A percentile compares a stretch with the other conserved stretches of the same genome.
These are phyloP conservation scores for Bruchidius siliquastri DNA, from an alignment of 2,888 invertebrate genomes.

Conservation along the genomic window DNA sequence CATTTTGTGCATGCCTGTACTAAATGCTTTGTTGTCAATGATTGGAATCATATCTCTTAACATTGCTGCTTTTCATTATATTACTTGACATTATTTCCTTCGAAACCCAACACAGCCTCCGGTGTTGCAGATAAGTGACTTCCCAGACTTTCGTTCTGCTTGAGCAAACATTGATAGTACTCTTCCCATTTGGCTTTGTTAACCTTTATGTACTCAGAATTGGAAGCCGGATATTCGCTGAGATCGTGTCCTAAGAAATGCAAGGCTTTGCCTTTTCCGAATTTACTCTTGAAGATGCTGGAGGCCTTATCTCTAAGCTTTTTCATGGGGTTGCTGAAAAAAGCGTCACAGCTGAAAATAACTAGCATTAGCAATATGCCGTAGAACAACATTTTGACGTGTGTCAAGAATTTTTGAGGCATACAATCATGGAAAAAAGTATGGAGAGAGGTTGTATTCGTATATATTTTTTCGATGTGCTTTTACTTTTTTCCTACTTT, in stretches of 20 bases:
- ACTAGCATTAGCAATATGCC: not conserved
- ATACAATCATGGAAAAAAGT: not conserved
- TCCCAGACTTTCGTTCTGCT: slow-evolving; percentile 40
- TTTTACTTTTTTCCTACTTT: too few species aligned
- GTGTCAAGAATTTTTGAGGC: not conserved
- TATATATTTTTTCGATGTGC: too few species aligned
- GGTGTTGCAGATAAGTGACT: slow-evolving; percentile 41
- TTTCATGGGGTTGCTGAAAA: slow-evolving; percentile 26
- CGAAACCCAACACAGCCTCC: slow-evolving; percentile 43
- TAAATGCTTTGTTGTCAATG: not conserved
- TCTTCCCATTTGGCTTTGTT: slow-evolving; percentile 50
- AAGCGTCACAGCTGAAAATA: slow-evolving; percentile 5
- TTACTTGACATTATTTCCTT: slow-evolving; percentile 44
- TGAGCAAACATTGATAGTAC: slow-evolving; percentile 52
- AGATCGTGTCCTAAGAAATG: slow-evolving; percentile 42
- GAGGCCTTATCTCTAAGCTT: slow-evolving; percentile 41
- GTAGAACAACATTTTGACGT: slow-evolving; percentile 1
- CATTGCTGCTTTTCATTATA: slow-evolving; percentile 33
- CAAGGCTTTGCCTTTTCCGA: slow-evolving; percentile 37
- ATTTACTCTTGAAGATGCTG: slow-evolving; percentile 37
- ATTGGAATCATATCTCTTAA: too few species aligned
- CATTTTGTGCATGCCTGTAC: too few species aligned
- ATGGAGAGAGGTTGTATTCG: too few species aligned
- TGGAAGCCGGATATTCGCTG: slow-evolving; percentile 49
- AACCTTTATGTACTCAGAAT: slow-evolving; percentile 41